Base-by-base conservation (phyloP, 1,140 invertebrate genomes). In the Hypothenemus hampei region DNA sequence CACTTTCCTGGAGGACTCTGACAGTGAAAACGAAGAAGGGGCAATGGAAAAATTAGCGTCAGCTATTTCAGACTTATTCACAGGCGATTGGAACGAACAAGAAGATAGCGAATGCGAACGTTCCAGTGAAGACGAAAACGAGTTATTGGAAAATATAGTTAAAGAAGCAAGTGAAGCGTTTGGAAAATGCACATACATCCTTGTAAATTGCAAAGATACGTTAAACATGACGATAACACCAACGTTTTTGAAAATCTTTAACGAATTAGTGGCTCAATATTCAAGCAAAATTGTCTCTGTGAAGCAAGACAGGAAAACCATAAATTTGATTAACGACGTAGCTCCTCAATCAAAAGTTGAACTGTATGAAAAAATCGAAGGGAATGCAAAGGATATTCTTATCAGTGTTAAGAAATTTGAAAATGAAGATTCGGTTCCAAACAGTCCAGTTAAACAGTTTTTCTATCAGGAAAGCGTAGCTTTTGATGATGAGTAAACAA, bases 1-100 rank as follows among this genome's bases (percentile, higher is more conserved):
- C 4, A 75, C 77, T 4, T 78, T 85, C 60, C 76, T 85, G 60
- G 79, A 81, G 43, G 86, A 88, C 56, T 87, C 86, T 0, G 88
- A 91, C 69, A 88, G 86, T 0, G 88, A 91, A 60, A 86, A 86
- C 61, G 87, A 91, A 57, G 83, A 82, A 58, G 80, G 77, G 4
- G 68, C 78, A 3, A 77, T 82, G 68, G 84, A 86, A 59, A 87
- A 85, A 70, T 70, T 88, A 26, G 79, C 81, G 0, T 80, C 77
- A 39, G 84, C 84, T 26, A 84, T 88, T 56, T 81, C 81, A 45
- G 84, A 88, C 72, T 72, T 91, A 49, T 89, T 91, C 70, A 85
- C 83, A 24, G 84, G 81, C 54, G 86, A 88, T 58, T 86, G 81
- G 60, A 87, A 86, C 61, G 83, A 82, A 24, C 84, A 84, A 43